A percentile compares a stretch with the other conserved stretches of the same genome.
These are phyloP conservation scores for Ooceraea biroi DNA, from an alignment of 1,140 invertebrate genomes.

Conservation along the genomic window DNA sequence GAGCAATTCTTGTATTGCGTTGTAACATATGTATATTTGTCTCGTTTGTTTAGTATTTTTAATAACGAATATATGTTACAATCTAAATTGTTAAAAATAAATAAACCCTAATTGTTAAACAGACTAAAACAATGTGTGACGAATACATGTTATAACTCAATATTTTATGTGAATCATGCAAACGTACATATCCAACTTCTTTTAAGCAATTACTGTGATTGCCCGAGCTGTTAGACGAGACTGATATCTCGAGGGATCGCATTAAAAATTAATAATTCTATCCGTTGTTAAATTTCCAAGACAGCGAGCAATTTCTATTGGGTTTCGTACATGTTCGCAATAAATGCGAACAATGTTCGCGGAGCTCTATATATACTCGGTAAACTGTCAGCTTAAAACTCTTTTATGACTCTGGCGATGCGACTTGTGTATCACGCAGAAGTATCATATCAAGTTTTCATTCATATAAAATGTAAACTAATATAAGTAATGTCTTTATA, in stretches of 20 bases:
- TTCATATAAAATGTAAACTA: not conserved
- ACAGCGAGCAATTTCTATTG: constrained; percentile 25
- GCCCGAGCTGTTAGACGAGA: not conserved
- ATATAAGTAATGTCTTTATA: not conserved
- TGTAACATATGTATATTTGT: too few relatives aligned
- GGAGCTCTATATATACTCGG: constrained; percentile 17
- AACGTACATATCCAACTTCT: not conserved
- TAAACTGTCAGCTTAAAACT: constrained; percentile 24
- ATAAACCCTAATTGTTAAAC: too few relatives aligned
- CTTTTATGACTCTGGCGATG: not conserved
- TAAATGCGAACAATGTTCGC: constrained; percentile 64
- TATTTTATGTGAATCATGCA: not conserved
- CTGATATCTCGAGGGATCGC: constrained; percentile 32
- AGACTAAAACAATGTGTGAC: too few relatives aligned
- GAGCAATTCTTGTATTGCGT: too few relatives aligned
- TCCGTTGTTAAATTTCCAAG: constrained; percentile 28
- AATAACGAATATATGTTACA: too few relatives aligned
- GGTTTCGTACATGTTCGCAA: constrained; percentile 31
- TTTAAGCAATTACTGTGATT: not conserved
- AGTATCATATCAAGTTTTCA: not conserved
- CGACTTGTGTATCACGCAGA: not conserved
- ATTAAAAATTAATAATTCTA: constrained; percentile 68
- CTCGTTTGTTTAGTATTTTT: too few relatives aligned
- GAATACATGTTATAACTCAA: too few relatives aligned
- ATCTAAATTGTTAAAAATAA: too few relatives aligned